A percentile compares a stretch with the other conserved stretches of the same genome.
phyloP scores from a whole-genome alignment of 2,888 invertebrate genomes.

The Tachina lurida region DNA sequence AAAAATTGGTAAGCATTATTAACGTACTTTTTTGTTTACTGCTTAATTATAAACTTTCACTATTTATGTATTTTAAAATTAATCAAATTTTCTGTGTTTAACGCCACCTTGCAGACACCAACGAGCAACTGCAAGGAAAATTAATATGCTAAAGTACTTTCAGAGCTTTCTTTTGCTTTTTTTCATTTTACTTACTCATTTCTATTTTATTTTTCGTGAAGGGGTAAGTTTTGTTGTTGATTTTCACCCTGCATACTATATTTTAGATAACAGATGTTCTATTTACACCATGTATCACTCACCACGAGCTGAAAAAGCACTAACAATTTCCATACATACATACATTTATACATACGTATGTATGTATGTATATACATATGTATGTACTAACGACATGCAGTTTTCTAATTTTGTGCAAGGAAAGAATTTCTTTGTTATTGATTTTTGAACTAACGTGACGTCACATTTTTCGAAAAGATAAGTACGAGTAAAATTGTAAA shows the following conservation, averaged over 20 bases:
- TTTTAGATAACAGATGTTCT: conserved; percentile 54
- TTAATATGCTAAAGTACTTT: conserved; percentile 41
- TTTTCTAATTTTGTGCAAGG: neutral
- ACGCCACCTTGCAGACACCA: conserved; percentile 50
- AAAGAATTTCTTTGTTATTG: conserved; percentile 23
- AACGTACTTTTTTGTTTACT: conserved; percentile 52
- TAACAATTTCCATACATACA: neutral
- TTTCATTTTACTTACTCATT: conserved; percentile 18
- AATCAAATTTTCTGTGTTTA: conserved; percentile 14
- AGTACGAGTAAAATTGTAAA: conserved; percentile 1
- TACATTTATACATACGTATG: neutral
- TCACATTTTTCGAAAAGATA: conserved; percentile 25
- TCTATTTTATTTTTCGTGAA: conserved; percentile 17
- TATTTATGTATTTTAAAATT: conserved; percentile 32
- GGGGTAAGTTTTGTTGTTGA: conserved; percentile 46
- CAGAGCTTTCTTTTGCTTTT: conserved; percentile 24
- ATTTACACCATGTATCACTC: conserved; percentile 19
- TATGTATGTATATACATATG: too few species aligned
- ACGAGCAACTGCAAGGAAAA: conserved; percentile 54
- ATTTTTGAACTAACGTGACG: conserved; percentile 38
- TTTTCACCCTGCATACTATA: conserved; percentile 38
- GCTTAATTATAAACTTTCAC: conserved; percentile 46
- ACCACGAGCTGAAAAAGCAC: neutral
- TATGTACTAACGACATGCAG: neutral
- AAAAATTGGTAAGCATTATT: neutral